Base-by-base conservation (phyloP, 2,888 invertebrate genomes). In the Smittia aterrima region DNA sequence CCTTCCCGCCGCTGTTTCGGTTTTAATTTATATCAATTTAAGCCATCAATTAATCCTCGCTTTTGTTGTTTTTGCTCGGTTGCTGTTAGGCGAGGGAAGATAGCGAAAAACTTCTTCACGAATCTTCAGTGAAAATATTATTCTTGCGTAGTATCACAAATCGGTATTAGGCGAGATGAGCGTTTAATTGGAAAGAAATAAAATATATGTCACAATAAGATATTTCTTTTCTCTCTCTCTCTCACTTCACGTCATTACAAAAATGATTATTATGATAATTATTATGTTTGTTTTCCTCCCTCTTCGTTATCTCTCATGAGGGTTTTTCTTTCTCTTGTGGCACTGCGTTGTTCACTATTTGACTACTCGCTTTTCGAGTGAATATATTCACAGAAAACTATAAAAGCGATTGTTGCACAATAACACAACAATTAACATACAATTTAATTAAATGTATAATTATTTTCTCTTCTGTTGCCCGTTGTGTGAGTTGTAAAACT, bases 321-420 rank as follows among this genome's bases (percentile, higher is more conserved):
- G 18, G 18, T 64, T 64, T 64, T 64, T n/a, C 27, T 64, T 64
- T 64, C 64, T 11, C 16, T 58, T 13, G 24, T 18, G 18, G 9
- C 20, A 24, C 58, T 58, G 3, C n/a, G 11, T 53, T 1, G 3
- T 18, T 58, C 58, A 58, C 58, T 58, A 11, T 58, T 20, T 20
- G 3, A n/a, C 47, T 47, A 11, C 11, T 11, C 47, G 16, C 47
- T n/a, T 3, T 9, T 32, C 3, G 32, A n/a, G n/a, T n/a, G n/a
- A n/a, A 38, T 9, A 38, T 7, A 9, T 47, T 6, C n/a, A 47
- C n/a, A 47, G 47, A 6, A 47, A 47, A 47, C 47, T 47, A 64
- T 66, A 38, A 38, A 66, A 38, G 18, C 38, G 25, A 66, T 66
- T 66, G 66, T 66, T 66, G 66, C 66, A 58, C 58, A 58, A 58